phyloP scores from a whole-genome alignment of 2,797 vertebrate species.

The Anolis apletophallus region DNA sequence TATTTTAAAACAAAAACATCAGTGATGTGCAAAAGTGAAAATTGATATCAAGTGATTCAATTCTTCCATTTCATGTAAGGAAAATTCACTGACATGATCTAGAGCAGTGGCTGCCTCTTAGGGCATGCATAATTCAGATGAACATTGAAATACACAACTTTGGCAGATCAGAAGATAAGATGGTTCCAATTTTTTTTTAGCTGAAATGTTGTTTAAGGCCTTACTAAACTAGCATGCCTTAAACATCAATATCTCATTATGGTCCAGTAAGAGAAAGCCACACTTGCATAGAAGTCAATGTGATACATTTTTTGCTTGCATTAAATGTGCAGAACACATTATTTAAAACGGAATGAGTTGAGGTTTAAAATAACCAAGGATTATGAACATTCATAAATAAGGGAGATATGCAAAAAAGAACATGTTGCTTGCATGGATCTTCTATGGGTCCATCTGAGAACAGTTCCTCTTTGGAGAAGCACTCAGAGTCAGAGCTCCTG shows the following conservation, averaged over 20 bases:
- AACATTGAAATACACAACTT: conserved; percentile 37
- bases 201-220: neutral
- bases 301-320: conserved; percentile 21
- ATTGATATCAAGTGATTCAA: conserved; percentile 29
- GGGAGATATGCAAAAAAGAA: neutral
- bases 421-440: too few species aligned
- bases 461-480: too few species aligned
- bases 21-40: conserved; percentile 56
- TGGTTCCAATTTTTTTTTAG: conserved; percentile 20
- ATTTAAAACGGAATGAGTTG: conserved; percentile 4
- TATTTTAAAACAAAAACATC: neutral
- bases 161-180: conserved; percentile 37
- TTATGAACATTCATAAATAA: neutral
- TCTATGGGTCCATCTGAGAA: too few species aligned
- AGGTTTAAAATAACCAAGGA: conserved; percentile 43
- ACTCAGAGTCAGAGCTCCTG: too few species aligned
- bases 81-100: conserved; percentile 16
- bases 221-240: conserved; percentile 40
- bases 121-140: conserved; percentile 45
- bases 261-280: conserved; percentile 50
- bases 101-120: conserved; percentile 38
- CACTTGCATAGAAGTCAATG: conserved; percentile 34
- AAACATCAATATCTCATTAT: conserved; percentile 34
- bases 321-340: conserved; percentile 46
- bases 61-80: conserved; percentile 36